These are phyloP conservation scores for Habrosyne pyritoides DNA, from an alignment of 2,888 invertebrate genomes.

Conservation along the genomic window DNA sequence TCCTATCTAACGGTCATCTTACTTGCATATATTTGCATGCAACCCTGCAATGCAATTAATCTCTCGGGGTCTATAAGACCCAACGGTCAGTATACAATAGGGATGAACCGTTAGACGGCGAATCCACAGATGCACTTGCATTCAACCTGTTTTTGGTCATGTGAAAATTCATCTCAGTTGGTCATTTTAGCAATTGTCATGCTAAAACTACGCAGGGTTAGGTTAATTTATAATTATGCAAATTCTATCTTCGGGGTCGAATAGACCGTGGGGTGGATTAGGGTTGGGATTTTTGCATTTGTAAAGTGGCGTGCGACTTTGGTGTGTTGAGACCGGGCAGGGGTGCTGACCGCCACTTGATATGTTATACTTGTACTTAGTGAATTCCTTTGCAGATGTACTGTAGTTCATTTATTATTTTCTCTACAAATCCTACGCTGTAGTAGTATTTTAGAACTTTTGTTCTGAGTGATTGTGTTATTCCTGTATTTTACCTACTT, in stretches of 20 bases:
- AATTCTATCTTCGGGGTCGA: slow-evolving; percentile 35
- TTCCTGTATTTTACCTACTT: too few relatives aligned
- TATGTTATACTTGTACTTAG: not conserved
- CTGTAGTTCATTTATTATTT: not conserved
- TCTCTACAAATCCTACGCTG: not conserved
- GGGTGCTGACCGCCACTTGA: slow-evolving; percentile 9
- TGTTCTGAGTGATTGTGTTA: too few relatives aligned
- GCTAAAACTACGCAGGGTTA: slow-evolving; percentile 52
- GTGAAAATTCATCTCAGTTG: slow-evolving; percentile 53
- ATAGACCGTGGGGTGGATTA: slow-evolving; percentile 22
- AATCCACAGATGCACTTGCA: slow-evolving; percentile 61
- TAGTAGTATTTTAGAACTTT: too few relatives aligned
- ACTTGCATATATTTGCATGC: slow-evolving; percentile 61
- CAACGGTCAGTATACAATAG: slow-evolving; percentile 49
- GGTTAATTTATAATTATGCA: slow-evolving; percentile 73
- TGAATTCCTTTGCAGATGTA: not conserved
- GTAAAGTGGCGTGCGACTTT: slow-evolving; percentile 8
- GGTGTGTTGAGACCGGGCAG: not conserved
- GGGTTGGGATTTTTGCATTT: slow-evolving; percentile 6
- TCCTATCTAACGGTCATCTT: slow-evolving; percentile 54
- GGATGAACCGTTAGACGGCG: slow-evolving; percentile 55
- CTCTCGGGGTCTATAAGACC: slow-evolving; percentile 35
- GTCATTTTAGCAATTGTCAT: slow-evolving; percentile 51
- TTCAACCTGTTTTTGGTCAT: slow-evolving; percentile 58
- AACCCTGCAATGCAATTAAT: slow-evolving; percentile 54